phyloP scores from a whole-genome alignment of 2,113 vertebrate species.

The Pterocles orientalis region DNA sequence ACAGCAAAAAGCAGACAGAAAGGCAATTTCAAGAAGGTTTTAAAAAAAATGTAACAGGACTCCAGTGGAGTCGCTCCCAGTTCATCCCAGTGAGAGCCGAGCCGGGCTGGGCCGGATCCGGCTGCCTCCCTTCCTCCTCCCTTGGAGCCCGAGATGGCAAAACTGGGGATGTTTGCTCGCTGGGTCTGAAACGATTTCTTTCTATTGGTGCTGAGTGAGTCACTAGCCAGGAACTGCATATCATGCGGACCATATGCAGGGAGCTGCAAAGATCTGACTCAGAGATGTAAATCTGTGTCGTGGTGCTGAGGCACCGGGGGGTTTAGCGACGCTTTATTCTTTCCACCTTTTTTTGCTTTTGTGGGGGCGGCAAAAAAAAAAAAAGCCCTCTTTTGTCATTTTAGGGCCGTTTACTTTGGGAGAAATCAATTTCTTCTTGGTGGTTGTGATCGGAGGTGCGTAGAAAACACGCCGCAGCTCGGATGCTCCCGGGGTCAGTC shows the following conservation, averaged over 20 bases:
- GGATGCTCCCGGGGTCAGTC: background rate
- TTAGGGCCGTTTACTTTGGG: background rate
- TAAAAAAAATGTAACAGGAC: accelerated
- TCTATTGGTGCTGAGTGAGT: slow-evolving; percentile 20
- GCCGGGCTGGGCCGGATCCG: background rate
- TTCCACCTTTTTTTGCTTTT: background rate
- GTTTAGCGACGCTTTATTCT: background rate
- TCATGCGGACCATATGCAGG: slow-evolving; percentile 52
- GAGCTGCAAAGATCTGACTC: slow-evolving; percentile 65
- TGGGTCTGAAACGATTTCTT: background rate
- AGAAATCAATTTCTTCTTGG: background rate
- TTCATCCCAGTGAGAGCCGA: background rate
- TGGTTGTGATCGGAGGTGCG: background rate
- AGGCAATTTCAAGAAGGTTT: background rate
- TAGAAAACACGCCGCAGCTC: background rate
- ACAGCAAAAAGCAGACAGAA: background rate
- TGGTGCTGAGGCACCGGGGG: slow-evolving; percentile 10
- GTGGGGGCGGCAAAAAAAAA: background rate
- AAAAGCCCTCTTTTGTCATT: background rate
- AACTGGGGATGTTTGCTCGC: background rate
- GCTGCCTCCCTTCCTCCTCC: background rate
- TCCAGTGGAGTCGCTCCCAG: accelerated
- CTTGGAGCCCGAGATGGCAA: background rate
- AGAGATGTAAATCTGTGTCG: slow-evolving; percentile 56
- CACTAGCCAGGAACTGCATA: slow-evolving; percentile 47